Evolutionary conservation across 2,113 vertebrate species (phyloP), one percentile per base, ranked within the genome.

Genomic region (Prunella fulvescens): DNA sequence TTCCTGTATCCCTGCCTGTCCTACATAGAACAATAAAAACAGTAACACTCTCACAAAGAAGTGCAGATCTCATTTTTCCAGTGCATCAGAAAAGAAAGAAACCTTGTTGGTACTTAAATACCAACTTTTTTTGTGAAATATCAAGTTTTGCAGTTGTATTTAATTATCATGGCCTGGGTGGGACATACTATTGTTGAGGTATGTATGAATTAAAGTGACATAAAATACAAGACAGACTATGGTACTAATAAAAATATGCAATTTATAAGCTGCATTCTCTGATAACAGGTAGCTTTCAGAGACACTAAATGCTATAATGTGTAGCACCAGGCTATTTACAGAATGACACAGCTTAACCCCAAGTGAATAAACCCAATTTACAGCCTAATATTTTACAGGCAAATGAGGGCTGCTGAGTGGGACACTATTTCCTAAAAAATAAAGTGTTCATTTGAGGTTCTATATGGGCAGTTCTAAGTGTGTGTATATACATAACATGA

Each of bases 121-220:
- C 53, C 74, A 86, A 88, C 58, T 64, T 86, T 95, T 93, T 15
- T 19, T 44, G 47, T 64, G 8, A 37, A 95, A 80, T 95, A 96
- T 73, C 67, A 53, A 71, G 12, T 72, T 93, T 92, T 95, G 69
- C 86, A 94, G 89, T 97, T 97, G 82, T 96, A 96, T 96, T 95
- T 96, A 86, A 54, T 90, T 90, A 76, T 22, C 90, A 71, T 40
- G 76, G 84, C 80, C 96, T 91, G 95, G 74, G 45, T 76, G 65
- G 85, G 81, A 92, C 69, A 51, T 37, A 42, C 42, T 51, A 5
- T 16, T 92, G 35, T 66, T 89, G 92, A 94, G 45, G 47, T 82
- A 73, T n/a, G 60, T 72, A 66, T 92, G 93, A 94, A 86, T 93
- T 92, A 80, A 95, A 97, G 85, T 79, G 58, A 78, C 39, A 92